These are phyloP conservation scores for Drosophila paranaensis DNA, from an alignment of 2,888 invertebrate species.

Conservation along the genomic window DNA sequence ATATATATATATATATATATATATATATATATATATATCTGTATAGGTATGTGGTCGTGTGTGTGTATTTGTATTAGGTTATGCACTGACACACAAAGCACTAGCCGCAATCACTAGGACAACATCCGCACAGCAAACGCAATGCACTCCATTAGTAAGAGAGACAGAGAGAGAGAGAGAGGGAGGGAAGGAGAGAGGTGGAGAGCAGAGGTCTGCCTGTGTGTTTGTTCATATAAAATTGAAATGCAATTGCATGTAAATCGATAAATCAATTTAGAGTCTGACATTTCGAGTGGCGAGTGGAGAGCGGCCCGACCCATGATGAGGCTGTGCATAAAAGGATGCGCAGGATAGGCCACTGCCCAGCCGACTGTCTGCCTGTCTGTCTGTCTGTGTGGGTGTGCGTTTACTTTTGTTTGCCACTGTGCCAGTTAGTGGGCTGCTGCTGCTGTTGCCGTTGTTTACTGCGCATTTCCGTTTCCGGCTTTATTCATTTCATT, in stretches of 20 bases:
- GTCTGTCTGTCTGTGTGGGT: neutral
- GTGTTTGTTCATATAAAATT: conserved; percentile 58
- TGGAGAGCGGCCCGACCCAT: conserved; percentile 17
- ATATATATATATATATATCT: conserved; percentile 1
- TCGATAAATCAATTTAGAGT: conserved; percentile 68
- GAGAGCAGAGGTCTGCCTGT: conserved; percentile 9
- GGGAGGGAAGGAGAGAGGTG: neutral
- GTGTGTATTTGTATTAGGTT: conserved; percentile 22
- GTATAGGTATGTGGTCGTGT: neutral
- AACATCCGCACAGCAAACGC: conserved; percentile 38
- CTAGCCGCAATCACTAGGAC: conserved; percentile 48
- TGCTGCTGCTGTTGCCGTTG: conserved; percentile 18
- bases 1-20: neutral
- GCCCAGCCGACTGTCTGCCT: conserved; percentile 1
- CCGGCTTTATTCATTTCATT: conserved; percentile 67
- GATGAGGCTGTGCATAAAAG: conserved; percentile 27
- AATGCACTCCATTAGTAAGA: conserved; percentile 1
- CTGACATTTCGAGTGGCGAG: conserved; percentile 40
- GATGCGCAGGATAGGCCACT: conserved; percentile 25
- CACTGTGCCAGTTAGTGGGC: conserved; percentile 37
- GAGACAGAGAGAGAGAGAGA: neutral
- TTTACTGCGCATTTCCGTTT: conserved; percentile 50
- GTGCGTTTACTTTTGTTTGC: conserved; percentile 25
- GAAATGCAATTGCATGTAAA: conserved; percentile 59
- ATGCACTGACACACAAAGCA: conserved; percentile 33